phyloP scores from a whole-genome alignment of 1,140 invertebrate genomes.

The Penaeus indicus region DNA sequence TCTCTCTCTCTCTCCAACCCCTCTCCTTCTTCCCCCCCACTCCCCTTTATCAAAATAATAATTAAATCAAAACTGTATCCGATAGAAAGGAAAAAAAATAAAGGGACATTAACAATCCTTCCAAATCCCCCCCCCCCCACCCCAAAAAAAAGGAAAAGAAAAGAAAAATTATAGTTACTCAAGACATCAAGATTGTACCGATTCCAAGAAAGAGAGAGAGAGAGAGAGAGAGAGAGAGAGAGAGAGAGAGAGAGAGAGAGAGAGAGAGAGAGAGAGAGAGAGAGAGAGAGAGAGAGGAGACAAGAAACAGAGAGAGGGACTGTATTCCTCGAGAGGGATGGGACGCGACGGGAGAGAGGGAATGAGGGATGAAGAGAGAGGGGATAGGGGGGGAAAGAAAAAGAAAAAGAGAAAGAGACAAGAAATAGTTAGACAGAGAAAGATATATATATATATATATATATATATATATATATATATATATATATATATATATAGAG shows the following conservation, averaged over 20 bases:
- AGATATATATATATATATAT: background rate
- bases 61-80: too few species aligned
- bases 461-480: slow-evolving; percentile 24
- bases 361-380: background rate
- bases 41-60: too few species aligned
- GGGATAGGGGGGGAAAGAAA: background rate
- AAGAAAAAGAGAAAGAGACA: background rate
- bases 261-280: background rate
- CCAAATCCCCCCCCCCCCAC: too few species aligned
- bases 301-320: background rate
- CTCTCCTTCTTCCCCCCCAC: background rate
- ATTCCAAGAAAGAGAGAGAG: too few species aligned
- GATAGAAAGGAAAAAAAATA: too few species aligned
- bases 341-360: background rate
- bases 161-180: too few species aligned
- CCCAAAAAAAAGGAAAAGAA: too few species aligned
- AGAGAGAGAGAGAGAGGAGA: background rate
- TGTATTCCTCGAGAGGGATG: background rate
- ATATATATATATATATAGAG: slow-evolving; percentile 16
- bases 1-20: too few species aligned
- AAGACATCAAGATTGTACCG: too few species aligned
- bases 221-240: background rate
- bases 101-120: too few species aligned
- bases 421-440: background rate
- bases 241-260: background rate